A percentile compares a stretch with the other conserved stretches of the same genome.
These are phyloP conservation scores for Macquaria australasica DNA, from an alignment of 2,113 vertebrate species.

Conservation along the genomic window DNA sequence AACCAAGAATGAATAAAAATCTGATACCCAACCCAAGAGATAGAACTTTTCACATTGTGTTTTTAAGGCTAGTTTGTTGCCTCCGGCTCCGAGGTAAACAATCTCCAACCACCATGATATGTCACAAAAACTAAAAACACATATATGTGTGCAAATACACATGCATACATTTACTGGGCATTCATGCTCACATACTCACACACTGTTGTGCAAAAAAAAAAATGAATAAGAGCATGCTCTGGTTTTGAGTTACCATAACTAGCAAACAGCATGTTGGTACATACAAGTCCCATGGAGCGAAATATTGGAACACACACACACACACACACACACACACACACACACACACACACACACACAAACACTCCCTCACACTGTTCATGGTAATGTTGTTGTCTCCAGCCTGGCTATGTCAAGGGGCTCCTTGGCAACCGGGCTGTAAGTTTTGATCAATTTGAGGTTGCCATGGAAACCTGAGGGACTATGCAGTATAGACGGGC, in stretches of 20 bases:
- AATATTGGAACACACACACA: not conserved
- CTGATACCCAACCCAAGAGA: not conserved
- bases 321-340: constrained; percentile 1
- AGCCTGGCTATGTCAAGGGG: constrained; percentile 62
- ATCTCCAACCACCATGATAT: constrained; percentile 30
- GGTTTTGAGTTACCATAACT: constrained; percentile 1
- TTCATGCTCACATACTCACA: constrained; percentile 14
- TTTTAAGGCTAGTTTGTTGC: constrained; percentile 58
- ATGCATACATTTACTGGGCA: constrained; percentile 2
- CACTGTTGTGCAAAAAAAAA: constrained; percentile 15
- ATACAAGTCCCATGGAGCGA: constrained; percentile 12
- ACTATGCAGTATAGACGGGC: constrained; percentile 67
- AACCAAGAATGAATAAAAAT: not conserved
- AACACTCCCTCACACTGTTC: constrained; percentile 15
- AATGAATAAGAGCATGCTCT: not conserved
- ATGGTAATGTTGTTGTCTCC: constrained; percentile 53
- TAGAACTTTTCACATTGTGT: constrained; percentile 23
- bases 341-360: not conserved
- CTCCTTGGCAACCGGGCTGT: constrained; percentile 61
- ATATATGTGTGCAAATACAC: not conserved
- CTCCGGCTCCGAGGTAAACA: constrained; percentile 40
- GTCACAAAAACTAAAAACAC: constrained; percentile 26
- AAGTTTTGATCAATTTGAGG: constrained; percentile 63
- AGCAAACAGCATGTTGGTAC: constrained; percentile 35
- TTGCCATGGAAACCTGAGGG: constrained; percentile 64